Base-by-base conservation (phyloP, 2,113 vertebrate genomes). In the Oreochromis niloticus region DNA sequence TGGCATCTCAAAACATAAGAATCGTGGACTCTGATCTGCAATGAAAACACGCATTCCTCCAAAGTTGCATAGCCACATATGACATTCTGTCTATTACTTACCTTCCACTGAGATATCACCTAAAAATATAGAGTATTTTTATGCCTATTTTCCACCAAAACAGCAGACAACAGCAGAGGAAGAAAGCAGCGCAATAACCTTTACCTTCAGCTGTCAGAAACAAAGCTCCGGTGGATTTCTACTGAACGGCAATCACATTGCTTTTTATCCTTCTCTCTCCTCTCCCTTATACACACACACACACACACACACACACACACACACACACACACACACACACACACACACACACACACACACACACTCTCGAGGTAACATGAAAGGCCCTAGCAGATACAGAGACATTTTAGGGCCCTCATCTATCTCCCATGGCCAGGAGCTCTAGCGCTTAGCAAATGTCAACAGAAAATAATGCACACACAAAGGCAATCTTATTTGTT, bases 401-500 rank as follows among this genome's bases (percentile, higher is more conserved):
- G 94, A 94, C 94, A 95, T 97, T 96, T 94, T 94, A 92, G 92
- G 95, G 91, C 91, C 91, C 94, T 95, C 95, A 96, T 96, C 96
- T 95, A 95, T 97, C 96, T 96, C 95, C 91, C 92, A 93, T 96
- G 94, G 94, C 95, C 96, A 96, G 96, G 89, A 96, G 96, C 94
- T 94, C 90, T 81, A 93, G 93, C 94, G 94, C 96, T 96, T 96
- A 96, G 95, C 96, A 96, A 97, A 97, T 96, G 96, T 97, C 96
- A 97, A 97, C 95, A 96, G 95, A 97, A 96, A 96, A 96, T 96
- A 96, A 97, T 96, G 95, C 95, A 91, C 94, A 96, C 94, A 95
- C 96, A 96, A 95, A 96, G 94, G 95, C 96, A 96, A 96, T 96
- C 95, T 96, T 96, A 96, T 97, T 97, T 96, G 96, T 96, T 96